Conservation (phyloP, 1,140 invertebrate genomes). For the Frieseomelitta varia region DNA sequence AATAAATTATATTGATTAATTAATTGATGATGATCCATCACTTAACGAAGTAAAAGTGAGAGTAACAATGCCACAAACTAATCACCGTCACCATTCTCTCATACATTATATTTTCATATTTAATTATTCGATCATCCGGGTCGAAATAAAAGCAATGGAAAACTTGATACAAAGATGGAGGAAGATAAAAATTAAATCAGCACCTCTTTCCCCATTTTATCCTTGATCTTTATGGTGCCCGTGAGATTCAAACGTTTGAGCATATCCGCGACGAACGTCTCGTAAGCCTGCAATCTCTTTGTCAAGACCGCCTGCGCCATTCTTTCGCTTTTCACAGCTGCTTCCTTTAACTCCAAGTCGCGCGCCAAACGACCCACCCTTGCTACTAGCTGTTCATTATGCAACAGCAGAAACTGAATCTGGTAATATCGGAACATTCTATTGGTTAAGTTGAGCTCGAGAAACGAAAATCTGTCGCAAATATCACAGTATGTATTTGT, state of each 20-base stretch:
- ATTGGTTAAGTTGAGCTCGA: neutral
- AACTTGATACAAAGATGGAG: neutral
- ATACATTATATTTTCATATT: neutral
- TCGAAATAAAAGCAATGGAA: neutral
- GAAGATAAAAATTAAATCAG: neutral
- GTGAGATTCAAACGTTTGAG: neutral
- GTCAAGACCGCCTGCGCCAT: neutral
- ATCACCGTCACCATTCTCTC: neutral
- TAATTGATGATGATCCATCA: too few relatives aligned
- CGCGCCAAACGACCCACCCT: neutral
- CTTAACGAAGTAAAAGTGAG: neutral
- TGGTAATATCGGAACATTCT: neutral
- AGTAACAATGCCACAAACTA: neutral
- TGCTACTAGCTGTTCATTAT: conserved; percentile 4
- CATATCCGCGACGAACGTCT: conserved; percentile 10
- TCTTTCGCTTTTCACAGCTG: neutral
- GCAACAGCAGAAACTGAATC: conserved; percentile 12
- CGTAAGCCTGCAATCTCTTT: neutral
- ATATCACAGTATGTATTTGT: too few relatives aligned
- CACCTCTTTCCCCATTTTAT: neutral
- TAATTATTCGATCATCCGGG: neutral
- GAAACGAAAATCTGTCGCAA: neutral
- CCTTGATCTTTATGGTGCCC: neutral
- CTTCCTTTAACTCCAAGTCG: conserved; percentile 11
- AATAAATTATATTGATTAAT: neutral